Base-by-base conservation (phyloP, 2,888 invertebrate species). In the Cyclophora punctaria region DNA sequence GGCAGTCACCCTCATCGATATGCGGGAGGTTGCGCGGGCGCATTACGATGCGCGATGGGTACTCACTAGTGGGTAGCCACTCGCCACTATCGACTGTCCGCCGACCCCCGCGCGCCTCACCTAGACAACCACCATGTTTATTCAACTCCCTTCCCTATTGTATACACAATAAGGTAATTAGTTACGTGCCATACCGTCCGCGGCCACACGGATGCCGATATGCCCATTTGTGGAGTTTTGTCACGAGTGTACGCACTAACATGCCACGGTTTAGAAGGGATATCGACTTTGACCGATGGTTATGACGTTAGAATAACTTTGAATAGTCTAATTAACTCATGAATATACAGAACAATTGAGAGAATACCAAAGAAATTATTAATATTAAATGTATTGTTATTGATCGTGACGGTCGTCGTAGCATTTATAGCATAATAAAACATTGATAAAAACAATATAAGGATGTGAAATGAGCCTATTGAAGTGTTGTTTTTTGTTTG, bases 221-320 rank as follows among this genome's bases (percentile, higher is more conserved):
- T 80, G 71, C 56, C 73, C 77, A 80, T 83, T 81, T 85, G 69
- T 74, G 79, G 80, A 88, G 78, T 88, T 80, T 68, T 66, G 86
- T 88, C 87, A 87, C 87, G 88, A 83, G 57, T 69, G 56, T 65
- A 75, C 74, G 72, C 75, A 75, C 77, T 64, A 71, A 72, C 78
- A 72, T 71, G 77, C 74, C 69, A 71, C 71, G 75, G 76, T 75
- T 20, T 73, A 78, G 75, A 76, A 73, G 78, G 78, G 69, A 78
- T 82, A 81, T 84, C 73, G 79, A 78, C 80, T 66, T 75, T 81
- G 80, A 83, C 77, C 79, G 80, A 83, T 80, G 77, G 74, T 82
- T 85, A 83, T 87, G 86, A 83, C 78, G 77, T 79, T 84, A 66
- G 85, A 86, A 87, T 87, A 86, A 83, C 82, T 86, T 80, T 85